Percentiles rank a stretch among this genome's conserved stretches.
Conservation (phyloP, 2,888 invertebrate species). For the Myopa tessellatipennis region DNA sequence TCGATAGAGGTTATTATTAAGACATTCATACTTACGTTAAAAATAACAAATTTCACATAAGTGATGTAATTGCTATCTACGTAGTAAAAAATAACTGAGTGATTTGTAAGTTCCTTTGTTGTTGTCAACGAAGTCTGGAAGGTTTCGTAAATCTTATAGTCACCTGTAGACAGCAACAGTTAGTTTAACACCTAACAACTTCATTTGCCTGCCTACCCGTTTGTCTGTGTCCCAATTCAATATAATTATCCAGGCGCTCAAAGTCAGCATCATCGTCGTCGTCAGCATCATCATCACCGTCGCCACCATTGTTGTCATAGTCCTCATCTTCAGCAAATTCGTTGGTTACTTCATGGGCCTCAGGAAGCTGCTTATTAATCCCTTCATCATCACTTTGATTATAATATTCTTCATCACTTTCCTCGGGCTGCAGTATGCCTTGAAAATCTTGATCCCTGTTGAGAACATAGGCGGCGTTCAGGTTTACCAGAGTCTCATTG, state of each 20-base stretch:
- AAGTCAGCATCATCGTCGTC: conserved; percentile 40
- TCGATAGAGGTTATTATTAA: neutral
- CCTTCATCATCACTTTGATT: conserved; percentile 38
- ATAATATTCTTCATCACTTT: conserved; percentile 20
- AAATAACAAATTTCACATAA: conserved; percentile 57
- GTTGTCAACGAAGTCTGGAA: conserved; percentile 54
- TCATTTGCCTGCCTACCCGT: conserved; percentile 49
- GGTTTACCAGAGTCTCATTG: conserved; percentile 51
- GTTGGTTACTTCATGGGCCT: conserved; percentile 34
- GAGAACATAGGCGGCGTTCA: conserved; percentile 53
- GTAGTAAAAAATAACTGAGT: conserved; percentile 59
- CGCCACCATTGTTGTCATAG: conserved; percentile 42
- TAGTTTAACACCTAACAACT: conserved; percentile 2
- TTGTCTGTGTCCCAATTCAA: conserved; percentile 59
- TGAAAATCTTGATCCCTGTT: conserved; percentile 54
- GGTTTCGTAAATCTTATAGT: conserved; percentile 56
- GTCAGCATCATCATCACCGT: conserved; percentile 44
- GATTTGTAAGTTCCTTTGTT: conserved; percentile 49
- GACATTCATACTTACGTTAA: conserved; percentile 56
- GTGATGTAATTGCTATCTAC: conserved; percentile 61
- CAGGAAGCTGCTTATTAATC: conserved; percentile 38
- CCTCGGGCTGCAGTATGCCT: conserved; percentile 49
- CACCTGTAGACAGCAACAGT: conserved; percentile 51
- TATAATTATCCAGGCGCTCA: conserved; percentile 53
- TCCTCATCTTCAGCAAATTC: conserved; percentile 42